Percentiles rank a stretch among this genome's conserved stretches.
These are phyloP conservation scores for Chloroclysta siterata DNA, from an alignment of 2,888 invertebrate genomes.

Conservation along the genomic window DNA sequence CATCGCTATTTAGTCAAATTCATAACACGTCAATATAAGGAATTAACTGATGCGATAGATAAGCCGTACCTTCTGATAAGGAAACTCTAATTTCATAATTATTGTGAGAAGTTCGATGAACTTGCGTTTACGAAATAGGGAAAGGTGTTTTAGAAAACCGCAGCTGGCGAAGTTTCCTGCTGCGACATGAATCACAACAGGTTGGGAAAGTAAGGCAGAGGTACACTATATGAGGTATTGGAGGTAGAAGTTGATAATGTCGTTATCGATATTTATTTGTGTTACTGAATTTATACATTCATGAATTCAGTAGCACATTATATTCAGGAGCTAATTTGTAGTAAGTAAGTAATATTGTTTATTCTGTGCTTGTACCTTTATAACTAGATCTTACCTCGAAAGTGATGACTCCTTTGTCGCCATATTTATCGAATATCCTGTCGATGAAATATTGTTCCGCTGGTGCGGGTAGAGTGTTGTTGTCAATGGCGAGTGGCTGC, in stretches of 20 bases:
- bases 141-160: slow-evolving; percentile 64
- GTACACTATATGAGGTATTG: slow-evolving; percentile 1
- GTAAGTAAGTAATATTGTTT: no score
- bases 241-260: slow-evolving; percentile 6
- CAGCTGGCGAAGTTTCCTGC: slow-evolving; percentile 50
- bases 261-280: neutral
- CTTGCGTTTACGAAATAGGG: slow-evolving; percentile 72
- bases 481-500: slow-evolving; percentile 43
- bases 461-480: slow-evolving; percentile 66
- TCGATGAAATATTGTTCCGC: slow-evolving; percentile 80
- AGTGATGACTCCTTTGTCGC: slow-evolving; percentile 82
- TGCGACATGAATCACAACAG: slow-evolving; percentile 44
- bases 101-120: slow-evolving; percentile 71
- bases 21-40: slow-evolving; percentile 44
- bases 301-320: neutral
- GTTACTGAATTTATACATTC: neutral
- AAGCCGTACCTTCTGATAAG: slow-evolving; percentile 67
- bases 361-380: no score
- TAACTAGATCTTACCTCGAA: slow-evolving; percentile 74
- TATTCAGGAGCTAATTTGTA: neutral
- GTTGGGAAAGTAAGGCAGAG: slow-evolving; percentile 40
- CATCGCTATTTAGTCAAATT: slow-evolving; percentile 5
- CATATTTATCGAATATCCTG: slow-evolving; percentile 85
- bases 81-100: slow-evolving; percentile 52
- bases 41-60: slow-evolving; percentile 58